These are phyloP conservation scores for Clinocottus analis DNA, from an alignment of 2,113 vertebrate species.

Conservation along the genomic window DNA sequence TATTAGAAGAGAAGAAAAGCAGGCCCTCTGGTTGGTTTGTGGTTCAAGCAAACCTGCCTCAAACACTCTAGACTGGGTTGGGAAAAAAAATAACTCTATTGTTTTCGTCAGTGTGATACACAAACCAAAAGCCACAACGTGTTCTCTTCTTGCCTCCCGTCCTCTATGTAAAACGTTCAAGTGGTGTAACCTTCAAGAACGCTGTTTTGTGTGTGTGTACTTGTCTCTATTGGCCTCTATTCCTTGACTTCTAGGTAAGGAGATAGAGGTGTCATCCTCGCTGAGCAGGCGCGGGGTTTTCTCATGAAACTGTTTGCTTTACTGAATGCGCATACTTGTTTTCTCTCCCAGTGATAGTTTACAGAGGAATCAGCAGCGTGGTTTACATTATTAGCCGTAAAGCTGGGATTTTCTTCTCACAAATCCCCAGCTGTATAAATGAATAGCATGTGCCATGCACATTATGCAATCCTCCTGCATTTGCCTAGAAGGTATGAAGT, in stretches of 20 bases:
- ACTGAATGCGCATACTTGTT: conserved; percentile 51
- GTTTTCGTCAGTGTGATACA: conserved; percentile 79
- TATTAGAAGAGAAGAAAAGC: conserved; percentile 70
- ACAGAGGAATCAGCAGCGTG: conserved; percentile 63
- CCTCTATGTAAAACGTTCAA: conserved; percentile 76
- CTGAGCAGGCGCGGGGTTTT: conserved; percentile 62
- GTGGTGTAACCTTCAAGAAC: conserved; percentile 71
- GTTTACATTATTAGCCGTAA: conserved; percentile 70
- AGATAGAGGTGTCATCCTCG: conserved; percentile 75
- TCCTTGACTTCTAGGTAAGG: conserved; percentile 72
- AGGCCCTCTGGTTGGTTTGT: conserved; percentile 74
- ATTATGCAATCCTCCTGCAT: conserved; percentile 41
- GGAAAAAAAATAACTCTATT: conserved; percentile 56
- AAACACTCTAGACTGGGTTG: conserved; percentile 42
- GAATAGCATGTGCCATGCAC: conserved; percentile 58
- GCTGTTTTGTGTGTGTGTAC: conserved; percentile 33
- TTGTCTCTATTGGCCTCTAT: conserved; percentile 33
- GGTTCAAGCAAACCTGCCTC: conserved; percentile 70
- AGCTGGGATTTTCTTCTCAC: conserved; percentile 62
- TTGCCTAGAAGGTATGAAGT: conserved; percentile 59
- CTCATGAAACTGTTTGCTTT: conserved; percentile 74
- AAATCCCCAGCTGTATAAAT: conserved; percentile 77
- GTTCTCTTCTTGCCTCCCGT: conserved; percentile 53
- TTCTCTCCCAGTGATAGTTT: conserved; percentile 63
- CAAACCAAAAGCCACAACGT: conserved; percentile 78